Evolutionary conservation across 2,888 invertebrate species (phyloP).

Genomic region (Acleris literana): DNA sequence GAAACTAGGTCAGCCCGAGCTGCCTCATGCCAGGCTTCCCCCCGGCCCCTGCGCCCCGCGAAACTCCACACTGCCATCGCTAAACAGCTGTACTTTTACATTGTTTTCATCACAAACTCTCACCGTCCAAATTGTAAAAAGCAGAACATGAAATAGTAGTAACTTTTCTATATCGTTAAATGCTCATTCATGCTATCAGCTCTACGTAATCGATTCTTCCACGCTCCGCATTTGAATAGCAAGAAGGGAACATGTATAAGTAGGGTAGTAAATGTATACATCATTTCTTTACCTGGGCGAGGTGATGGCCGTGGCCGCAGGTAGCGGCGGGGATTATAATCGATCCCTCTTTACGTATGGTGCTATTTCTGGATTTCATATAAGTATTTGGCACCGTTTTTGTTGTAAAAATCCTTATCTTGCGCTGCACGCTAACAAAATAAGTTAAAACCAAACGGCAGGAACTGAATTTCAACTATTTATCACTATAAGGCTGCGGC

Average conservation of each 20-base stretch:
- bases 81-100: constrained; percentile 52
- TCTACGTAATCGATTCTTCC: constrained; percentile 46
- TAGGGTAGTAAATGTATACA: constrained; percentile 52
- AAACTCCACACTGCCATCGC: constrained; percentile 41
- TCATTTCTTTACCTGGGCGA: constrained; percentile 69
- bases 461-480: too few relatives aligned
- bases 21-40: constrained; percentile 62
- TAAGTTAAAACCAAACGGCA: too few relatives aligned
- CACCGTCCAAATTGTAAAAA: not conserved
- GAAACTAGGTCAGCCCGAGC: constrained; percentile 78
- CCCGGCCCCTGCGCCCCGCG: constrained; percentile 48
- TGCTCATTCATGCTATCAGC: constrained; percentile 51
- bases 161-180: constrained; percentile 43
- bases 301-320: constrained; percentile 64
- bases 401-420: not conserved
- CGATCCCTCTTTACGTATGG: constrained; percentile 51
- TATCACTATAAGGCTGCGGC: too few relatives aligned
- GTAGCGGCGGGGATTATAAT: constrained; percentile 71
- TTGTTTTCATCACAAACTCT: constrained; percentile 14
- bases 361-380: constrained; percentile 31
- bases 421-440: too few relatives aligned
- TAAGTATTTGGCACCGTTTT: not conserved
- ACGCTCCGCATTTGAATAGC: constrained; percentile 48
- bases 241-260: constrained; percentile 50
- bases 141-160: constrained; percentile 15